Evolutionary conservation across 37 sponge, comb jelly and placozoan genomes (phyloP), one percentile per base, ranked within the genome.

Genomic region (Corticium candelabrum): DNA sequence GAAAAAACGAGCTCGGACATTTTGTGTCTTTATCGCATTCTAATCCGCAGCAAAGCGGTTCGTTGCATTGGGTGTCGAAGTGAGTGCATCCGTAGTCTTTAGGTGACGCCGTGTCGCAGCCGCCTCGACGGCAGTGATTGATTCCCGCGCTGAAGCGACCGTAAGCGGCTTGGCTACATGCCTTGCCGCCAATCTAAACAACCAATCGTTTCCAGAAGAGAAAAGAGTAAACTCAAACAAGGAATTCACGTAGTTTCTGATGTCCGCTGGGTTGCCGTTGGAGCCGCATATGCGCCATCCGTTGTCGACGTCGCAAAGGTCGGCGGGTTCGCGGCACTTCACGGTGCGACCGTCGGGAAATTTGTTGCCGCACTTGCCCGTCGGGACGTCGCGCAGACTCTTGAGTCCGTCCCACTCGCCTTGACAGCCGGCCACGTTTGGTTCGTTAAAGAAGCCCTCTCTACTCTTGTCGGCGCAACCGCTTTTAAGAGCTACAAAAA

Each of bases 361-460:
- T 4, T 70, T 70, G 73, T 70, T 70, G 29, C 73, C 73, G 73
- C 73, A 70, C 5, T 29, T n/a, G 29, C 73, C 34, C 73, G 73
- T 29, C 73, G 73, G 73, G 5, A 5, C 31, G 36, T 4, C 31
- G 31, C 73, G 73, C 32, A 70, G 7, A 70, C 29, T 15, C 35
- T 7, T 70, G 5, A 4, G 35, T n/a, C 73, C n/a, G 29, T 4
- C 73, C 7, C 7, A 70, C n/a, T 15, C n/a, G 29, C 73, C 73
- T n/a, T 4, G 7, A 15, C 73, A 70, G 35, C n/a, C 73, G 73
- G 73, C 73, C 34, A 70, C 73, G 73, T 32, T 70, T 7, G 73
- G 4, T 7, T 70, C 34, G 35, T 4, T 70, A 29, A 70, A 70
- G 35, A 70, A 70, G 5, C 73, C 73, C 29, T 70, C 73, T 7